Evolutionary conservation across 2,113 vertebrate species (phyloP).

Genomic region (Ia io): DNA sequence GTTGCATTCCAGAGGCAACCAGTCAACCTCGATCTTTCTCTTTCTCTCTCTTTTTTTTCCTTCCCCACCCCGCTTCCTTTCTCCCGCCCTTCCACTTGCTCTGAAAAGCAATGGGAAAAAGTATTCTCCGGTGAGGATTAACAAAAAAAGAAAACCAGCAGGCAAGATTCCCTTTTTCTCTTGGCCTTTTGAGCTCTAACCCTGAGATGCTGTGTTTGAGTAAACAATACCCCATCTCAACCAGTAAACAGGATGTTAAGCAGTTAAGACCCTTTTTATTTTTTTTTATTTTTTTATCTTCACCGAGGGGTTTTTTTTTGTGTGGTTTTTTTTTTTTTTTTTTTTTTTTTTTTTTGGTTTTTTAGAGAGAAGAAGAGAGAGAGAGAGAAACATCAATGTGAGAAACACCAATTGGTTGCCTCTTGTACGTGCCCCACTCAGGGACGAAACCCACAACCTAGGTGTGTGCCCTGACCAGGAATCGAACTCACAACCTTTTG

Average conservation of each 20-base stretch:
- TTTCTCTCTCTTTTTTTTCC: background rate
- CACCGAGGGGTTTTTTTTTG: no score
- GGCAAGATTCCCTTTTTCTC: background rate
- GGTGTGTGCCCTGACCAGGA: background rate
- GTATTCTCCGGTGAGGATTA: no score
- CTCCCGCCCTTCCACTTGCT: background rate
- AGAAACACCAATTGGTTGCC: background rate
- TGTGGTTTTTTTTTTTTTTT: accelerated
- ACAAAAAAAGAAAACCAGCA: background rate
- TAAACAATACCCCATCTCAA: background rate
- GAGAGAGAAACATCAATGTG: background rate
- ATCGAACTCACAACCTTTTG: background rate
- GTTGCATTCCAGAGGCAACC: background rate
- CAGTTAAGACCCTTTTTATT: background rate
- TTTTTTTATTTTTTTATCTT: background rate
- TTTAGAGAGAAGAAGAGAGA: background rate
- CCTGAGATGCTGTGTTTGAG: background rate
- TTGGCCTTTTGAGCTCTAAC: background rate
- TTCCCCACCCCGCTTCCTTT: no score
- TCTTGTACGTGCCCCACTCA: background rate
- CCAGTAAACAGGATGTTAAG: background rate
- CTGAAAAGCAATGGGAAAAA: background rate
- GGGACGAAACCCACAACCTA: background rate
- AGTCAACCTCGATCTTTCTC: background rate
- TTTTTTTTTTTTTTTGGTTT: background rate